phyloP scores from a whole-genome alignment of 1,140 invertebrate species.

The Pantala flavescens region DNA sequence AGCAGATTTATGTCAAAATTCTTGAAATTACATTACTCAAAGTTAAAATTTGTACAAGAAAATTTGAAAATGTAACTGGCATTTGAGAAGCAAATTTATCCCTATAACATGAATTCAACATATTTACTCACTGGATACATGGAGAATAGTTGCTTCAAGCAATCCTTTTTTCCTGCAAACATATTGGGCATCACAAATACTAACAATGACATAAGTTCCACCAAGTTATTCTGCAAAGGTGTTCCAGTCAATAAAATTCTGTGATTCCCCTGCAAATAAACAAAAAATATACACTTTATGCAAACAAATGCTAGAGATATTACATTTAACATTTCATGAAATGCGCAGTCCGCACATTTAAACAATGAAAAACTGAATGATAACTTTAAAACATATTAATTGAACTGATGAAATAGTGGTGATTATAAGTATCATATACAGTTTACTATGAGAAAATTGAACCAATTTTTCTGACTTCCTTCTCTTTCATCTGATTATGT shows the following conservation, averaged over 20 bases:
- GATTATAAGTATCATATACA: too few species aligned
- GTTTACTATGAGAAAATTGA: too few species aligned
- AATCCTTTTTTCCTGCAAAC: slow-evolving; percentile 77
- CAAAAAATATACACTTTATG: slow-evolving; percentile 24
- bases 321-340: slow-evolving; percentile 16
- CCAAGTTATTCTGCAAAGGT: slow-evolving; percentile 88
- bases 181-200: slow-evolving; percentile 94
- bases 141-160: slow-evolving; percentile 78
- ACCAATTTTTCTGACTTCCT: too few species aligned
- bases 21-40: too few species aligned
- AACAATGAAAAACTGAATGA: not conserved
- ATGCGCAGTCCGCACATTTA: not conserved
- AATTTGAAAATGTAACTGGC: not conserved
- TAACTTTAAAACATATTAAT: too few species aligned
- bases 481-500: too few species aligned
- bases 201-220: slow-evolving; percentile 89
- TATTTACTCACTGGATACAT: slow-evolving; percentile 47
- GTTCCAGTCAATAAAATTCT: slow-evolving; percentile 82
- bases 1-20: too few species aligned
- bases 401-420: too few species aligned
- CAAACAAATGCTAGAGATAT: not conserved
- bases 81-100: not conserved
- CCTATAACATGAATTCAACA: not conserved
- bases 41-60: too few species aligned
- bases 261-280: slow-evolving; percentile 54